Evolutionary conservation across 2,113 vertebrate species (phyloP), one percentile per base, ranked within the genome.

Genomic region (Marcusenius ussheri): DNA sequence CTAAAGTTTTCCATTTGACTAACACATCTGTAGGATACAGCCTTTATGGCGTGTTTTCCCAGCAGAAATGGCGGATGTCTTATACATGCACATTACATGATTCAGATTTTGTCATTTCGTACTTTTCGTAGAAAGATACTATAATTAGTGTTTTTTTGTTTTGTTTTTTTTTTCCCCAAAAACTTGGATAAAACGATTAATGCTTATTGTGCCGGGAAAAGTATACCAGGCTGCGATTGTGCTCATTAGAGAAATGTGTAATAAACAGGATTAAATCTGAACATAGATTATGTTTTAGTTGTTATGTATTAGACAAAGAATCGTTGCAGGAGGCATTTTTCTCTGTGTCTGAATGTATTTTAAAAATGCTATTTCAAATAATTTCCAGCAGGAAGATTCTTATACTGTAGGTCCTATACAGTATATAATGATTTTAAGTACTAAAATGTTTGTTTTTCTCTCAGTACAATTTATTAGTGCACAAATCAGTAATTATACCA

Each of bases 31-130:
- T 53, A 53, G 80, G 83, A 42, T 89, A 91, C 58, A 91, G 89
- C 27, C 89, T 88, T 90, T 91, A n/a, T 91, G 88, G 89, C 90
- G 90, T 93, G 91, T 90, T 93, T 90, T 90, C 90, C 91, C 90
- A 92, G 90, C 90, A 95, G 93, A 95, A 95, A 95, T 95, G 94
- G 95, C 94, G 95, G 95, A 92, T 89, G 84, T 92, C 89, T 92
- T 88, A 56, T 56, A 58, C 90, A 83, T 83, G 74, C 35, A 83
- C 27, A 85, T 56, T 84, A 80, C 39, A 83, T 83, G 70, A 51
- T 80, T 80, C 17, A 89, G 49, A 89, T 53, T 70, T 88, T 13
- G 35, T 13, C 53, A 39, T 80, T 74, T 39, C 15, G 17, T 70
- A 50, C 5, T 21, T 77, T 87, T 87, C 49, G 35, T 49, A 84